Evolutionary conservation across 1,140 invertebrate species (phyloP).

Genomic region (Forficula auricularia): DNA sequence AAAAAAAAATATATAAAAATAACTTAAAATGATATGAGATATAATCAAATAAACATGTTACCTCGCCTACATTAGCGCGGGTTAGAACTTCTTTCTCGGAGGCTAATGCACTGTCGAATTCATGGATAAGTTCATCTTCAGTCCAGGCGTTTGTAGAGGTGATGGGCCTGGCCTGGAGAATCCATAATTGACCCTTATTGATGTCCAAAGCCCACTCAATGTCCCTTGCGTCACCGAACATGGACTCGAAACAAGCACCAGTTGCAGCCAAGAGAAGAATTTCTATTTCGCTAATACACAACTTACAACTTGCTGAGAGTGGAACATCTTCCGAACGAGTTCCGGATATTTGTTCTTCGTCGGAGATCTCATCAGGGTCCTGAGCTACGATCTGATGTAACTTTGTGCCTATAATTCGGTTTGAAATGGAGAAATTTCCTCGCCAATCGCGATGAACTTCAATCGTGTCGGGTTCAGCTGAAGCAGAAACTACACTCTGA

Average conservation of each 20-base stretch:
- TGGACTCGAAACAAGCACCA: constrained; percentile 38
- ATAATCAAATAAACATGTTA: too few relatives aligned
- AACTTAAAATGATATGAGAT: too few relatives aligned
- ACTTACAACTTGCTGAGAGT: constrained; percentile 1
- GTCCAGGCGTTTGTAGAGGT: constrained; percentile 48
- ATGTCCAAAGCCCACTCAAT: constrained; percentile 52
- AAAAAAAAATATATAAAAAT: too few relatives aligned
- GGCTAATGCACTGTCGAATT: constrained; percentile 41
- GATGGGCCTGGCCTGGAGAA: constrained; percentile 55
- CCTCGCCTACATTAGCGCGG: constrained; percentile 28
- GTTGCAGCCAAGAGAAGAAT: constrained; percentile 33
- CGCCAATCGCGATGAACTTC: constrained; percentile 32
- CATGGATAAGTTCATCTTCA: constrained; percentile 53
- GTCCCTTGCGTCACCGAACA: constrained; percentile 48
- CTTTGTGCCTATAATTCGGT: constrained; percentile 37
- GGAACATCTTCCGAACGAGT: not conserved
- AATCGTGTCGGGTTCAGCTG: constrained; percentile 54
- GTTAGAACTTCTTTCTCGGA: constrained; percentile 27
- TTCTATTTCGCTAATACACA: constrained; percentile 33
- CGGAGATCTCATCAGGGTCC: not conserved
- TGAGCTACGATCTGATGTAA: constrained; percentile 25
- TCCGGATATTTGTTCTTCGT: not conserved
- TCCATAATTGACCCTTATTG: constrained; percentile 33
- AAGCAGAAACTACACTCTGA: constrained; percentile 57
- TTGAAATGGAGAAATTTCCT: constrained; percentile 27